A percentile compares a stretch with the other conserved stretches of the same genome.
Evolutionary conservation across 2,888 invertebrate species (phyloP).

Genomic region (Leucania comma): DNA sequence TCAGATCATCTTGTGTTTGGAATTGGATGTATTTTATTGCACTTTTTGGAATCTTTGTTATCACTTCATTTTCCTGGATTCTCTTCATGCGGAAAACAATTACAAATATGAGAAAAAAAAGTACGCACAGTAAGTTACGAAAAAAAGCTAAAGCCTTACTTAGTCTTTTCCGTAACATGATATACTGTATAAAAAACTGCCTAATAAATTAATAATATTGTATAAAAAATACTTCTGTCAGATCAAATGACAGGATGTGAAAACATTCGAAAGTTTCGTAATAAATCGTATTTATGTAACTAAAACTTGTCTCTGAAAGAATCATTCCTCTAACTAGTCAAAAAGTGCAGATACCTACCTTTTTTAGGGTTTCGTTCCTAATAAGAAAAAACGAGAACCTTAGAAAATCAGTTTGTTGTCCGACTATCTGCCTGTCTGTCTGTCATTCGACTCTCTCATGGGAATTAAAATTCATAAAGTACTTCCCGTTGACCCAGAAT

Average conservation of each 20-base stretch:
- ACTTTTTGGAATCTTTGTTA: slow-evolving; percentile 55
- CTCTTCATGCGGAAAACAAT: slow-evolving; percentile 42
- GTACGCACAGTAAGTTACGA: slow-evolving; percentile 49
- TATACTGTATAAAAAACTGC: background rate
- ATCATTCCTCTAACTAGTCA: background rate
- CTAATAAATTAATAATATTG: background rate
- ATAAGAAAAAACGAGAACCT: no score
- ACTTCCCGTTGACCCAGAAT: no score
- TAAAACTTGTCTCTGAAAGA: background rate
- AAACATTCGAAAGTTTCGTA: background rate
- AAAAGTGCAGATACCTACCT: background rate
- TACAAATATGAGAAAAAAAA: slow-evolving; percentile 47
- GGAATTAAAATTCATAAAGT: no score
- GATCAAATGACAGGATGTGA: slow-evolving; percentile 7
- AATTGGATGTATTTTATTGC: slow-evolving; percentile 64
- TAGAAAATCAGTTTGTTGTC: no score
- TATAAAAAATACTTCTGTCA: background rate
- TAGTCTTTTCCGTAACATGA: slow-evolving; percentile 49
- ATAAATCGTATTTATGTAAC: background rate
- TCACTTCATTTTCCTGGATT: slow-evolving; percentile 43
- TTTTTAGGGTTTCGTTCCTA: no score
- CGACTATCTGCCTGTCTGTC: no score
- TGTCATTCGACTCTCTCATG: no score
- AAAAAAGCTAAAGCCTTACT: slow-evolving; percentile 24
- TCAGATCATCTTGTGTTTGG: slow-evolving; percentile 4